phyloP scores from a whole-genome alignment of 2,797 vertebrate genomes.

The Poliocrania exsul region DNA sequence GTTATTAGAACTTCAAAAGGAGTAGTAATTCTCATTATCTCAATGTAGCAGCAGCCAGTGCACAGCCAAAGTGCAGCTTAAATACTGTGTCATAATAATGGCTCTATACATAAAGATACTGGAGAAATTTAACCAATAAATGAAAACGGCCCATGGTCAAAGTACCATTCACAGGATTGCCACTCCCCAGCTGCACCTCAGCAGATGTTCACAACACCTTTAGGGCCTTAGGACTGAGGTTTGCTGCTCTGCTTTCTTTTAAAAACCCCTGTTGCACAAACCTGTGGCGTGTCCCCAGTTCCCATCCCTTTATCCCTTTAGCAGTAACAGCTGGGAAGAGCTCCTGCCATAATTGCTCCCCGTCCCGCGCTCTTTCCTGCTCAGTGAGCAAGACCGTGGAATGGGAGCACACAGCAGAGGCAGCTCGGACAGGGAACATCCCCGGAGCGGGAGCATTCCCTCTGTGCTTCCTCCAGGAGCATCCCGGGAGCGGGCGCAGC shows the following conservation, averaged over 20 bases:
- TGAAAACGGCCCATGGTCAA: not conserved
- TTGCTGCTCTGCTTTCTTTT: not conserved
- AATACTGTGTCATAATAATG: not conserved
- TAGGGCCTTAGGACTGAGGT: not conserved
- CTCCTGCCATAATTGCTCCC: not conserved
- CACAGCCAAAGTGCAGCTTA: not conserved
- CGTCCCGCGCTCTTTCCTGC: accelerated
- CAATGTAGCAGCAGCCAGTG: not conserved
- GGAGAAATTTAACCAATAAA: not conserved
- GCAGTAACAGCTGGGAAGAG: not conserved
- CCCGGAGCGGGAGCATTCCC: not conserved
- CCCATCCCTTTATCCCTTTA: not conserved
- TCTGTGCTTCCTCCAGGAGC: not conserved
- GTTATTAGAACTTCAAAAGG: not conserved
- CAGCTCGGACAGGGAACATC: not conserved
- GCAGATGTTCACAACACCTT: not conserved
- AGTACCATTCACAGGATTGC: not conserved
- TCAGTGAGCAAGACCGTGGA: not conserved
- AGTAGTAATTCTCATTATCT: not conserved
- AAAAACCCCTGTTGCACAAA: not conserved
- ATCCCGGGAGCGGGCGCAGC: not conserved
- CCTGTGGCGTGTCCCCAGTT: not conserved
- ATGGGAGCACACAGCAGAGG: not conserved
- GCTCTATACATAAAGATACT: not conserved
- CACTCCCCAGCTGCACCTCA: not conserved